phyloP scores from a whole-genome alignment of 2,797 vertebrate genomes.

The Microctenopoma steveboyesi region DNA sequence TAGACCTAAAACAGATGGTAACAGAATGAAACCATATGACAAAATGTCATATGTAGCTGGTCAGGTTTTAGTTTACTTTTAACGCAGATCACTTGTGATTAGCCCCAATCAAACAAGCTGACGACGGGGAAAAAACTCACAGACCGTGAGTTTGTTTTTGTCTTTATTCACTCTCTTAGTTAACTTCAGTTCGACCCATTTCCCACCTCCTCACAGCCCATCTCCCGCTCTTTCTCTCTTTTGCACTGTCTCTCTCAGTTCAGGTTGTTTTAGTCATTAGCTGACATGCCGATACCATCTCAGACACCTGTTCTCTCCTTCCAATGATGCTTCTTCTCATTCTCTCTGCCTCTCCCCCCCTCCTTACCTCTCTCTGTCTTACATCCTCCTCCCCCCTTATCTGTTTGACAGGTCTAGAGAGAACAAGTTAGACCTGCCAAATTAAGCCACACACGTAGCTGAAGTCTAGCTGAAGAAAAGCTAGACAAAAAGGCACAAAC shows the following conservation, averaged over 20 bases:
- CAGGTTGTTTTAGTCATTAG: conserved; percentile 75
- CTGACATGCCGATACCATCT: conserved; percentile 73
- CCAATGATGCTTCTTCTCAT: conserved; percentile 50
- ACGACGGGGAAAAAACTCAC: not conserved
- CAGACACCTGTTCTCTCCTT: conserved; percentile 75
- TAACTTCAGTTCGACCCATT: conserved; percentile 18
- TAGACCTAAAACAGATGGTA: not conserved
- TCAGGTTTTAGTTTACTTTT: not conserved
- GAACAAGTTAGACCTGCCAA: conserved; percentile 80
- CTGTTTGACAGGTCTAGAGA: conserved; percentile 72
- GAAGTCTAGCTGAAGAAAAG: conserved; percentile 46
- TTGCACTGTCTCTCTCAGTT: conserved; percentile 44
- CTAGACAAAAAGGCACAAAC: conserved; percentile 52
- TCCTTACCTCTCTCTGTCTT: conserved; percentile 45
- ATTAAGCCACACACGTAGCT: conserved; percentile 73
- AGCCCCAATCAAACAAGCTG: not conserved
- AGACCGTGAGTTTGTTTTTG: not conserved
- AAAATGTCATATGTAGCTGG: not conserved
- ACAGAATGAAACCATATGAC: not conserved
- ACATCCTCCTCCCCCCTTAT: conserved; percentile 64
- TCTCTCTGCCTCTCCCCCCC: conserved; percentile 32
- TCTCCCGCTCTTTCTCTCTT: not conserved
- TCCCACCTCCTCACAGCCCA: conserved; percentile 19
- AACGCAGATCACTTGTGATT: not conserved
- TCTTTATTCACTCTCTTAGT: conserved; percentile 11